Percentiles rank a stretch among this genome's conserved stretches.
Evolutionary conservation across 2,888 invertebrate genomes (phyloP).

Genomic region (Nephrotoma guestfalica): DNA sequence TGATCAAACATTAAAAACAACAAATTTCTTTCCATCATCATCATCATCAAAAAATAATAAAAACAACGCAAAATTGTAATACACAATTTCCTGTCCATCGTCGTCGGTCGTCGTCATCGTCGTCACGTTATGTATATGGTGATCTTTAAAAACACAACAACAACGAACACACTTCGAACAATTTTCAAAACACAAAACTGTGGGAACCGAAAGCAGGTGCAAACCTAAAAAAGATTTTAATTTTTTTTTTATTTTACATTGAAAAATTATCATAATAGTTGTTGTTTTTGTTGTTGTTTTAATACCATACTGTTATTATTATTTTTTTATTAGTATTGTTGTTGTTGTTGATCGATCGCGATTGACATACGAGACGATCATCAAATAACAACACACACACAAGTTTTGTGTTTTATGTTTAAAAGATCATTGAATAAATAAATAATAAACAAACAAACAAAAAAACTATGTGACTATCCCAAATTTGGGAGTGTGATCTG

Average conservation of each 20-base stretch:
- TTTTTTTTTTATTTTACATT: neutral
- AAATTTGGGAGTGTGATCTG: neutral
- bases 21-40: neutral
- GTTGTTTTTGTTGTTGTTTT: neutral
- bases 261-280: constrained; percentile 1
- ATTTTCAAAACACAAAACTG: constrained; percentile 4
- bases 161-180: neutral
- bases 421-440: neutral
- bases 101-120: neutral
- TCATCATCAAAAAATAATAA: neutral
- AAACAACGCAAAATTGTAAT: neutral
- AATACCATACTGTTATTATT: neutral
- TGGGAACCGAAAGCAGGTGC: constrained; percentile 5
- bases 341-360: neutral
- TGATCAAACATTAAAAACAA: neutral
- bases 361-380: neutral
- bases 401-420: neutral
- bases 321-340: neutral
- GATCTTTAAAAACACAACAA: neutral
- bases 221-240: neutral
- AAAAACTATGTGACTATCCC: neutral
- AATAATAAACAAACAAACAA: neutral
- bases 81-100: constrained; percentile 4
- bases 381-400: neutral
- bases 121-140: neutral